These are phyloP conservation scores for Aythya baeri DNA, from an alignment of 2,113 vertebrate genomes.

Conservation along the genomic window DNA sequence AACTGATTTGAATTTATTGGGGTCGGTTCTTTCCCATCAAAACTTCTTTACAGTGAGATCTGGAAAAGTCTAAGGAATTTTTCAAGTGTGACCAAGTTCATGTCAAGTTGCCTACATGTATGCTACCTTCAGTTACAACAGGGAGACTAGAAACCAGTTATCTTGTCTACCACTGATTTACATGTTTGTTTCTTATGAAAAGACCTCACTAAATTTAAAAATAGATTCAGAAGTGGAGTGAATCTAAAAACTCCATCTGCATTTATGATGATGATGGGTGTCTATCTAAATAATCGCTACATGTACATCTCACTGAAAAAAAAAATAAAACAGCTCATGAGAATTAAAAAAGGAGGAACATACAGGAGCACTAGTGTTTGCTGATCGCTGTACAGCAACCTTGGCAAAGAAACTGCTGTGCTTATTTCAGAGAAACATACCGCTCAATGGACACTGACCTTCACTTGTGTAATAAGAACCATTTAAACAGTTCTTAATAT, in stretches of 20 bases:
- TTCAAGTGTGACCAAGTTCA: background rate
- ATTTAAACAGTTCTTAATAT: background rate
- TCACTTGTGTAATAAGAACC: background rate
- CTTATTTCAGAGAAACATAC: background rate
- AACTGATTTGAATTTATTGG: background rate
- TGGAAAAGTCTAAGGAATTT: background rate
- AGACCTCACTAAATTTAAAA: background rate
- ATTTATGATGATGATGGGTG: background rate
- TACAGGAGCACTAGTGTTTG: accelerated
- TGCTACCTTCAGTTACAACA: background rate
- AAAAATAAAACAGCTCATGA: background rate
- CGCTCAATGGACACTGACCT: background rate
- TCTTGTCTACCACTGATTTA: background rate
- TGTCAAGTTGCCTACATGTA: background rate
- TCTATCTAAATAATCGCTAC: background rate
- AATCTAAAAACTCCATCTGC: background rate
- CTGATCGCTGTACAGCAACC: accelerated
- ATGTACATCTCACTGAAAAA: background rate
- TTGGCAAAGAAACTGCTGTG: background rate
- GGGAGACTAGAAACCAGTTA: background rate
- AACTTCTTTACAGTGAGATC: background rate
- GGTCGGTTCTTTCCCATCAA: background rate
- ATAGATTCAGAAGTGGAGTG: background rate
- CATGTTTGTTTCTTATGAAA: background rate
- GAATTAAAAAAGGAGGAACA: background rate